phyloP scores from a whole-genome alignment of 2,888 invertebrate species.

The Seira ritae region DNA sequence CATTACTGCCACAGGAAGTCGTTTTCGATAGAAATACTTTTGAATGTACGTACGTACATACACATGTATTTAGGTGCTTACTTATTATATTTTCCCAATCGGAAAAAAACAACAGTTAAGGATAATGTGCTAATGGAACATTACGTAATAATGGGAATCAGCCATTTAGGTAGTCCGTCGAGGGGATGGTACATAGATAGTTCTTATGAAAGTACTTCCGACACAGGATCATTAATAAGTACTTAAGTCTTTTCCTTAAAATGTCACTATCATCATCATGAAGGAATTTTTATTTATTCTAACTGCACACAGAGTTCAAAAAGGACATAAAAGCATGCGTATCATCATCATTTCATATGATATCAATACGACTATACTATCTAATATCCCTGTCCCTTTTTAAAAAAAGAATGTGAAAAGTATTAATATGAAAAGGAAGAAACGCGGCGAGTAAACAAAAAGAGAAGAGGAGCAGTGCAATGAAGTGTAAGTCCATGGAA shows the following conservation, averaged over 20 bases:
- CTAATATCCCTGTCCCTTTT: background rate
- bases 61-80: background rate
- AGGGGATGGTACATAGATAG: too few relatives aligned
- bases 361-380: too few relatives aligned
- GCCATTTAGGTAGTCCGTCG: background rate
- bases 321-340: too few relatives aligned
- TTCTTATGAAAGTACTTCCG: background rate
- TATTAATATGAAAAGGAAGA: background rate
- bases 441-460: background rate
- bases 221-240: too few relatives aligned
- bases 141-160: background rate
- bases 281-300: too few relatives aligned
- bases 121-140: background rate
- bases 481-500: conserved; percentile 20
- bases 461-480: conserved; percentile 15
- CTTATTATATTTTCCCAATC: too few relatives aligned
- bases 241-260: too few relatives aligned
- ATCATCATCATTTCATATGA: too few relatives aligned
- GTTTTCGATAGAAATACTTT: background rate
- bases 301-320: too few relatives aligned
- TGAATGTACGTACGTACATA: background rate
- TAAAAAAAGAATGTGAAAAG: background rate
- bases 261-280: too few relatives aligned
- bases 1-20: background rate
- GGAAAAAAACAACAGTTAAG: background rate